Evolutionary conservation across 2,888 invertebrate genomes (phyloP).

Genomic region (Spilarctia lutea): DNA sequence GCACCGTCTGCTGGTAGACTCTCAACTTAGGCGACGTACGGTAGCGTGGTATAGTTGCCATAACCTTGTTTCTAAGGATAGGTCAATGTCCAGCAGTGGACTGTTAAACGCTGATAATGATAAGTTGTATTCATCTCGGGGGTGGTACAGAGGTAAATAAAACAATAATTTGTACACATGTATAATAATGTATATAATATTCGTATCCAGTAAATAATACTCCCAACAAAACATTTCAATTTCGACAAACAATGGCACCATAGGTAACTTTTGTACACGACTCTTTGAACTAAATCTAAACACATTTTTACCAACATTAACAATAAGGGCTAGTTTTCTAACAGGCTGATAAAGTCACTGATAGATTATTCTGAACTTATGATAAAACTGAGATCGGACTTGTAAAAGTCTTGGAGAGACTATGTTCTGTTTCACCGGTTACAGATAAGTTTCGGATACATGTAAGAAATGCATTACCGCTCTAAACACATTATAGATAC

Average conservation of each 20-base stretch:
- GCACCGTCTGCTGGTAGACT: too few relatives aligned
- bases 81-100: too few relatives aligned
- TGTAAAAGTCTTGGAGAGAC: too few relatives aligned
- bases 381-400: too few relatives aligned
- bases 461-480: too few relatives aligned
- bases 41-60: too few relatives aligned
- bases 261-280: constrained; percentile 52
- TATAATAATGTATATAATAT: constrained; percentile 45
- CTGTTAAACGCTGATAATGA: neutral
- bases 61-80: too few relatives aligned
- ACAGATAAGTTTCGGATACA: too few relatives aligned
- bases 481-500: neutral
- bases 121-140: neutral
- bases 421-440: too few relatives aligned
- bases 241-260: constrained; percentile 63
- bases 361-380: too few relatives aligned
- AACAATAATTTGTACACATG: constrained; percentile 21
- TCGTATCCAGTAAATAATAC: constrained; percentile 60
- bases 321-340: neutral
- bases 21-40: too few relatives aligned
- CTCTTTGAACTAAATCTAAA: constrained; percentile 17
- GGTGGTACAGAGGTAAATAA: neutral
- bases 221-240: constrained; percentile 55
- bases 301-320: neutral
- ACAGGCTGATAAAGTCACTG: too few relatives aligned